Conservation (phyloP, 1,140 invertebrate species). For the Plectus sambesii region DNA sequence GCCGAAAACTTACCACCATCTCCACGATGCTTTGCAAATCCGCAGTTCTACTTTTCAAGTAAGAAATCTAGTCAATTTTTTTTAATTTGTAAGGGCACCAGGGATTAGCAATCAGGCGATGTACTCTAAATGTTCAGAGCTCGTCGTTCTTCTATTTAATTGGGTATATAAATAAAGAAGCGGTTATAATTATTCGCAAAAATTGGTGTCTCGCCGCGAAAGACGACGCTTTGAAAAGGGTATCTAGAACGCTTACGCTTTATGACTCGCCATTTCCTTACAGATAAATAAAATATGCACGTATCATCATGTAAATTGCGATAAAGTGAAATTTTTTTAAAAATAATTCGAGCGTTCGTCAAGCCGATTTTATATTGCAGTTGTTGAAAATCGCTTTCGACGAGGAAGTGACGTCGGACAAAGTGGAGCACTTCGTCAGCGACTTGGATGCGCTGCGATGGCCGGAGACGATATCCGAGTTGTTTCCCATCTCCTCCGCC, state of each 20-base stretch:
- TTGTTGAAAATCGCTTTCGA: slow-evolving; percentile 87
- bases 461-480: slow-evolving; percentile 64
- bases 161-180: no score
- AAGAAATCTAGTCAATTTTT: not conserved
- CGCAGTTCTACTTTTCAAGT: slow-evolving; percentile 78
- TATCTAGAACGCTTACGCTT: not conserved
- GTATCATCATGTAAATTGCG: not conserved
- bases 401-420: slow-evolving; percentile 82
- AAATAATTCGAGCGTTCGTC: slow-evolving; percentile 14
- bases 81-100: no score
- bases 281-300: not conserved
- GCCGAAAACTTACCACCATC: slow-evolving; percentile 62
- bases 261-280: no score
- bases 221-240: no score
- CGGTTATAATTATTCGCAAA: slow-evolving; percentile 10
- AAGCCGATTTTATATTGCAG: slow-evolving; percentile 51
- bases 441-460: slow-evolving; percentile 68
- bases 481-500: slow-evolving; percentile 82
- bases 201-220: no score
- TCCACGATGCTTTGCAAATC: slow-evolving; percentile 82
- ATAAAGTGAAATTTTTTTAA: not conserved
- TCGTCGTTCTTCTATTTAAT: no score
- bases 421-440: slow-evolving; percentile 76
- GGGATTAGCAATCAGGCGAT: no score
- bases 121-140: no score